Conservation (phyloP, 2,888 invertebrate genomes). For the Steinernema carpocapsae region DNA sequence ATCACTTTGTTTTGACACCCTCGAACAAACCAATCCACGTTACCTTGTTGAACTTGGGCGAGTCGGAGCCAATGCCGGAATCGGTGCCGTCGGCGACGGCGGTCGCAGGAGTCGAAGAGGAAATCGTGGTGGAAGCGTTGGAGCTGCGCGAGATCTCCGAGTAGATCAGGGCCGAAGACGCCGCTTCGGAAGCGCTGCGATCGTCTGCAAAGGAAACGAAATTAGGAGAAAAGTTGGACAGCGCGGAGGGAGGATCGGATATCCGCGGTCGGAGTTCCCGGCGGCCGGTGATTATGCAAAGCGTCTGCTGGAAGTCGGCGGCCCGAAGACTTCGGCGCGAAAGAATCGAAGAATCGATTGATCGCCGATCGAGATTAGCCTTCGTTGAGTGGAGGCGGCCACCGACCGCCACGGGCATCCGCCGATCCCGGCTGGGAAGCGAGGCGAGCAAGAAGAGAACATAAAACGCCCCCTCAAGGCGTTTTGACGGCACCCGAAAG, state of each 20-base stretch:
- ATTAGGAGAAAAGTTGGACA: background rate
- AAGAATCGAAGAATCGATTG: constrained; percentile 24
- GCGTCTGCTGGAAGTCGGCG: background rate
- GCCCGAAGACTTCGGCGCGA: background rate
- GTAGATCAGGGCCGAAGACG: constrained; percentile 34
- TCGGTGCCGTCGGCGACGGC: constrained; percentile 85
- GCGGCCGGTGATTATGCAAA: constrained; percentile 20
- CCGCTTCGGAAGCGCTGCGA: constrained; percentile 41
- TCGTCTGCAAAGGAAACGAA: constrained; percentile 46
- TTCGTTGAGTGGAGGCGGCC: constrained; percentile 20
- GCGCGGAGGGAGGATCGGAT: background rate
- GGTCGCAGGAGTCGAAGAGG: constrained; percentile 33
- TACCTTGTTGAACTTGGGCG: constrained; percentile 46
- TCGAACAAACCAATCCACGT: no score
- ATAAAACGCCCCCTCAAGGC: constrained; percentile 32
- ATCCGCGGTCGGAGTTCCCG: background rate
- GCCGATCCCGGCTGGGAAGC: background rate
- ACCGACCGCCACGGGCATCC: background rate
- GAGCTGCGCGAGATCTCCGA: constrained; percentile 19
- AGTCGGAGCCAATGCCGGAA: constrained; percentile 82
- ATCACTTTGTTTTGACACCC: no score
- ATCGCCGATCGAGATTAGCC: constrained; percentile 25
- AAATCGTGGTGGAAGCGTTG: constrained; percentile 31
- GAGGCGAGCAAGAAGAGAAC: no score
- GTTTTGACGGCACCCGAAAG: background rate